A percentile compares a stretch with the other conserved stretches of the same genome.
phyloP scores from a whole-genome alignment of 2,797 vertebrate species.

The Hydrophis major region DNA sequence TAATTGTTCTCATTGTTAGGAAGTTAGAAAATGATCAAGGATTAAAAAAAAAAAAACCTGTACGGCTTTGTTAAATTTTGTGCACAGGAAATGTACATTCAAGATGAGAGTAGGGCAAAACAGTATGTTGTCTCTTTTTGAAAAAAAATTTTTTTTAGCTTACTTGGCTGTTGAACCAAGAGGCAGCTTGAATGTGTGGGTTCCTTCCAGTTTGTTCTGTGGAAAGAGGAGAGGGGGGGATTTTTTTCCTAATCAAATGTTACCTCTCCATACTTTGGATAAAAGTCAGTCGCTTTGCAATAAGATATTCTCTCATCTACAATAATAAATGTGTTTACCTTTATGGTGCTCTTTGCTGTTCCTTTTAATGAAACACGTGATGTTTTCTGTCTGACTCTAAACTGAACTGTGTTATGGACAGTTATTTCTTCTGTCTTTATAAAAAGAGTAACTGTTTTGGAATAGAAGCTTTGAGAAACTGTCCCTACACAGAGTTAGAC shows the following conservation, averaged over 20 bases:
- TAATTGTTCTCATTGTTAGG: neutral
- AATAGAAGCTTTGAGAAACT: neutral
- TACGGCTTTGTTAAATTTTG: neutral
- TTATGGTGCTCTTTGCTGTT: neutral
- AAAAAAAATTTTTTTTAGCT: neutral
- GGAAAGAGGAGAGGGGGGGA: neutral
- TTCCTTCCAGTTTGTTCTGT: neutral
- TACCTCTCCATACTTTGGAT: neutral
- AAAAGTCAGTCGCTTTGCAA: neutral
- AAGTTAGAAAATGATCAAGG: neutral
- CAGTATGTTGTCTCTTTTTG: neutral
- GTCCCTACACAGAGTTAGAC: neutral
- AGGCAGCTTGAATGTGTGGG: neutral
- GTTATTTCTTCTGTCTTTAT: neutral
- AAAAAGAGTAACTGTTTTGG: neutral
- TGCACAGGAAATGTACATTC: neutral
- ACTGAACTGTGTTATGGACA: neutral
- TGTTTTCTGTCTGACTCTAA: neutral
- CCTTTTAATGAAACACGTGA: neutral
- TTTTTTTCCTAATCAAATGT: neutral
- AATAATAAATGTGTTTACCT: neutral
- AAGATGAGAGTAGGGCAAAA: neutral
- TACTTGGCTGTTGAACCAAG: neutral
- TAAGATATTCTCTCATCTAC: neutral
- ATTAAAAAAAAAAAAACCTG: neutral